Base-by-base conservation (phyloP, 2,888 invertebrate genomes). In the Nemurella pictetii region DNA sequence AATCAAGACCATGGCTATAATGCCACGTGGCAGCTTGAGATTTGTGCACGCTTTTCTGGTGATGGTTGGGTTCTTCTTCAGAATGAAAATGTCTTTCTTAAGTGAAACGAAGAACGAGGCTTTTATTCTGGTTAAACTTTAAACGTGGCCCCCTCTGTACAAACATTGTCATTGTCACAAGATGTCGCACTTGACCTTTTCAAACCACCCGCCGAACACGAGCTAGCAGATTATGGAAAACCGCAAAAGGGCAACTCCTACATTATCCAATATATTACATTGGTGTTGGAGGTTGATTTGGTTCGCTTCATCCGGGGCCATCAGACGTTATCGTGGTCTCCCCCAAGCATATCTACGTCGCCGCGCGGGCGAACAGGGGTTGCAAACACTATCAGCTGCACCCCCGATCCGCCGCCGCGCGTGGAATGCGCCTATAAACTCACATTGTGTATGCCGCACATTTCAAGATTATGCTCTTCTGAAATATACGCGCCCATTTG, bases 261-360 rank as follows among this genome's bases (percentile, higher is more conserved):
- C 80, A 85, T 78, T 84, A 75, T 55, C 85, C 85, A 73, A 85
- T 85, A 84, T 84, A 80, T 85, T 84, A 83, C 28, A 25, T 29
- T 81, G 80, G 30, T 32, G 55, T 55, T 55, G 85, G 82, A 36
- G 83, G 85, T 83, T 85, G 85, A 85, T 85, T 81, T 81, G 84
- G 84, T 81, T 85, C 85, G 83, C 73, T 81, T 25, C 81, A 72
- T 84, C 55, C 12, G 55, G 55, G 20, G 55, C 55, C 12, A 55
- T 83, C 80, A 84, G 84, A 84, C 84, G 84, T 85, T 85, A 84
- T 85, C 85, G 80, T 85, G 26, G 3, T n/a, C 30, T 29, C 28
- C 78, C 78, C 77, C 28, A 7, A 74, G n/a, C 55, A n/a, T 74
- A 73, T 55, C 26, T 36, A n/a, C 77, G 25, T 80, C 36, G 77